These are phyloP conservation scores for Ovibos moschatus DNA, from an alignment of 2,113 vertebrate genomes.

Conservation along the genomic window DNA sequence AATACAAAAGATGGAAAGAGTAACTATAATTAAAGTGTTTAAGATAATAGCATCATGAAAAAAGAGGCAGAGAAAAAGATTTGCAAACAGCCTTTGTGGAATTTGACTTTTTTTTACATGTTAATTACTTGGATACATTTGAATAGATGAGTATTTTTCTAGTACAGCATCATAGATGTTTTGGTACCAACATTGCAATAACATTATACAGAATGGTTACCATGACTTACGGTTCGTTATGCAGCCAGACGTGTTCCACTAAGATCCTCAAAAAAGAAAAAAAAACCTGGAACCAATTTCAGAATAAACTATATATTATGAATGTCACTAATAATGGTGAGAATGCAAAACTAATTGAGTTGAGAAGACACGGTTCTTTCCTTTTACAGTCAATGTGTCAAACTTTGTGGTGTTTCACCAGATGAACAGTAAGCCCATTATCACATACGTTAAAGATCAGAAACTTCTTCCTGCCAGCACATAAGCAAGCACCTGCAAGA, in stretches of 20 bases:
- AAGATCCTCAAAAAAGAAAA: background rate
- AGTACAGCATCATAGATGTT: background rate
- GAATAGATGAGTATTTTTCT: background rate
- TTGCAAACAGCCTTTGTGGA: background rate
- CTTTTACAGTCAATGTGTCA: conserved; percentile 7
- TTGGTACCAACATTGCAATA: background rate
- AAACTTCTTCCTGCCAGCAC: background rate
- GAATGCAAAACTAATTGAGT: conserved; percentile 3
- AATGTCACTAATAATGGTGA: background rate
- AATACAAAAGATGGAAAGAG: background rate
- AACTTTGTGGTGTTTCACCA: background rate
- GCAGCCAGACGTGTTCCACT: background rate
- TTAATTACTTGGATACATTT: background rate
- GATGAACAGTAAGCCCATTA: background rate
- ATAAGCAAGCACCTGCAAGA: background rate
- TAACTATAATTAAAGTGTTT: background rate
- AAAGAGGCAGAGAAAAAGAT: background rate
- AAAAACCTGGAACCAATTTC: background rate
- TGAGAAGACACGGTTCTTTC: background rate
- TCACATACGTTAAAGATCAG: background rate
- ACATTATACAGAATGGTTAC: background rate
- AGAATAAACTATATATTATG: background rate
- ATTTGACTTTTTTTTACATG: background rate
- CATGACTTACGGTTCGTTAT: background rate
- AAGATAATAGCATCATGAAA: background rate